Base-by-base conservation (phyloP, 2,113 vertebrate genomes). In the Columba livia region DNA sequence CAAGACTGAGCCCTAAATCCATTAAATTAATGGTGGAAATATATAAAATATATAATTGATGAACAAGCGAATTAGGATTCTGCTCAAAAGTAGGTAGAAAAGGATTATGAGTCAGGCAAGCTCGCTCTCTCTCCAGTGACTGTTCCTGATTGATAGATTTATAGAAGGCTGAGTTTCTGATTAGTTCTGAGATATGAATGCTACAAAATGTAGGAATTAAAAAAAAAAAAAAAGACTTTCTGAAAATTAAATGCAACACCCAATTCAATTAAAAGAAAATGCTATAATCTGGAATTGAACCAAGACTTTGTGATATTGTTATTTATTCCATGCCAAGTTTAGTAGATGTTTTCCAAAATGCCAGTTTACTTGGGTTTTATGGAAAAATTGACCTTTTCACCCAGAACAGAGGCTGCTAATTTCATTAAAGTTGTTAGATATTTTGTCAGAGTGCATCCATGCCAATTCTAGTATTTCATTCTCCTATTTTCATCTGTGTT, bases 241-340 rank as follows among this genome's bases (percentile, higher is more conserved):
- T 94, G 93, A 96, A 97, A 97, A 95, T 93, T 95, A 94, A 97
- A 97, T 93, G 90, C 93, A 96, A 97, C 96, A 93, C 84, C 80
- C 93, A 96, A 97, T 96, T 97, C 93, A 96, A 97, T 97, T 97
- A 97, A 97, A 97, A 97, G 81, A 94, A 94, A 96, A 97, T 70
- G 88, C 85, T 94, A 34, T 72, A 81, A 94, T 91, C 79, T 97
- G 97, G 95, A 97, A 96, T 47, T 69, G 93, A 97, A 96, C 96
- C 97, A 97, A 97, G 93, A 89, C 91, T 94, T 94, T 71, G 86
- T 84, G 65, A 85, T 95, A 96, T 89, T 29, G 3, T 89, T 97
- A 92, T 95, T 96, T 94, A 94, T 88, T 96, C 93, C 44, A 15
- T 65, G 96, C 95, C 96, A 97, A 95, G 78, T 93, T 97, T 88